Conservation (phyloP, 2,113 vertebrate species). For the Puma concolor region DNA sequence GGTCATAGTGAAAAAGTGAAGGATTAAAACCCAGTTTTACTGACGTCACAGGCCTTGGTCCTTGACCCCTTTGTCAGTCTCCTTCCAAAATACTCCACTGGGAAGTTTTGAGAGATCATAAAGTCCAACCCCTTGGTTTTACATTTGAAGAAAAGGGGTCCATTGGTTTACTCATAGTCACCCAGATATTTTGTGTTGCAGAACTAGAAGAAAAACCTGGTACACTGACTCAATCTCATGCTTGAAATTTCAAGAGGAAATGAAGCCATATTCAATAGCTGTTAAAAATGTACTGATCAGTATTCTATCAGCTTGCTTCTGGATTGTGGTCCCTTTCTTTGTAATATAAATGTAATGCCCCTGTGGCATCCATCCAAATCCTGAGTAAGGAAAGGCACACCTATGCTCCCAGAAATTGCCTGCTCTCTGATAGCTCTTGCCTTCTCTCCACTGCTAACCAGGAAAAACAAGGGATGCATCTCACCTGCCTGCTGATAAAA, state of each 20-base stretch:
- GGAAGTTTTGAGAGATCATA: background rate
- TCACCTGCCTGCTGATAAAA: background rate
- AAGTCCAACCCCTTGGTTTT: background rate
- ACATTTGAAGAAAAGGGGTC: background rate
- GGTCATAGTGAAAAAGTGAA: background rate
- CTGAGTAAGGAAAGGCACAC: background rate
- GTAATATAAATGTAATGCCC: conserved; percentile 43
- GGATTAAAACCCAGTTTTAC: background rate
- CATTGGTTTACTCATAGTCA: background rate
- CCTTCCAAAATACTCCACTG: background rate
- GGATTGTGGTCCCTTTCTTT: background rate
- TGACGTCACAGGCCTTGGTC: background rate
- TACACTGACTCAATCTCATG: background rate
- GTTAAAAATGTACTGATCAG: background rate
- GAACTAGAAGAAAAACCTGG: background rate
- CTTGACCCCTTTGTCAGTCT: background rate
- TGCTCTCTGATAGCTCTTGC: background rate
- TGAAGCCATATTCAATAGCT: conserved; percentile 29
- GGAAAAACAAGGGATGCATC: background rate
- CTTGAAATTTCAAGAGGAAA: conserved; percentile 52
- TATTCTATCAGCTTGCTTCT: background rate
- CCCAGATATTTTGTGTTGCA: background rate
- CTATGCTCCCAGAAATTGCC: background rate
- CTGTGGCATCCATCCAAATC: background rate
- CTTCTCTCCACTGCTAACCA: background rate